Evolutionary conservation across 2,113 vertebrate species (phyloP).

Genomic region (Callipepla squamata): DNA sequence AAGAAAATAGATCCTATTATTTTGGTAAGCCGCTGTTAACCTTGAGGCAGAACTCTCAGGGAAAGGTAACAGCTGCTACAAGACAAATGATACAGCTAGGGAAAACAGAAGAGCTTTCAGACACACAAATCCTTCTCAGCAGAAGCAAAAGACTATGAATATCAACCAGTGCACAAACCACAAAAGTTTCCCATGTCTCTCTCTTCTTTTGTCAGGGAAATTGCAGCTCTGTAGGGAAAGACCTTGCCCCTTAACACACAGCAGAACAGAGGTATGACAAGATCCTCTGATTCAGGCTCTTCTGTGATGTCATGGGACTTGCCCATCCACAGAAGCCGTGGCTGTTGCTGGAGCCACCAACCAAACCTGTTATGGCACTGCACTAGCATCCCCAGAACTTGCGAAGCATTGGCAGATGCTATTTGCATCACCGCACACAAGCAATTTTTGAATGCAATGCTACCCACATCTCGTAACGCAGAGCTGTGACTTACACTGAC

Average conservation of each 20-base stretch:
- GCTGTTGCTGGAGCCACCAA: not conserved
- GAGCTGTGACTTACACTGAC: not conserved
- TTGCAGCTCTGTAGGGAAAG: not conserved
- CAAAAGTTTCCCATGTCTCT: not conserved
- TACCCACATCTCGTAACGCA: not conserved
- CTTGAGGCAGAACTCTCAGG: slow-evolving; percentile 58
- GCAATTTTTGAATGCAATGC: not conserved
- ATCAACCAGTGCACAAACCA: not conserved
- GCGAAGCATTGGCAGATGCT: not conserved
- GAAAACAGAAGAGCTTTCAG: slow-evolving; percentile 51
- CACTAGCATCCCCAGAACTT: not conserved
- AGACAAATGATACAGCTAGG: slow-evolving; percentile 61
- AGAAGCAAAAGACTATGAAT: slow-evolving; percentile 2
- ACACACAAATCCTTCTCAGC: not conserved
- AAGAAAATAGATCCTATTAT: slow-evolving; percentile 60
- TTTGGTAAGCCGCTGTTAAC: slow-evolving; percentile 52
- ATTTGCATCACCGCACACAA: accelerated
- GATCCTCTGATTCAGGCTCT: not conserved
- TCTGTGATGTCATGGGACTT: not conserved
- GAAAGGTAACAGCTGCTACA: slow-evolving; percentile 70
- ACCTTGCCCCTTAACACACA: not conserved
- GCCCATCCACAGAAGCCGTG: not conserved
- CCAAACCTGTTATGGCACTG: not conserved
- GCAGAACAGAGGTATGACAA: not conserved
- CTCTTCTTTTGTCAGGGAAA: not conserved